Evolutionary conservation across 2,888 invertebrate genomes (phyloP).

Genomic region (Caenorhabditis virilis): DNA sequence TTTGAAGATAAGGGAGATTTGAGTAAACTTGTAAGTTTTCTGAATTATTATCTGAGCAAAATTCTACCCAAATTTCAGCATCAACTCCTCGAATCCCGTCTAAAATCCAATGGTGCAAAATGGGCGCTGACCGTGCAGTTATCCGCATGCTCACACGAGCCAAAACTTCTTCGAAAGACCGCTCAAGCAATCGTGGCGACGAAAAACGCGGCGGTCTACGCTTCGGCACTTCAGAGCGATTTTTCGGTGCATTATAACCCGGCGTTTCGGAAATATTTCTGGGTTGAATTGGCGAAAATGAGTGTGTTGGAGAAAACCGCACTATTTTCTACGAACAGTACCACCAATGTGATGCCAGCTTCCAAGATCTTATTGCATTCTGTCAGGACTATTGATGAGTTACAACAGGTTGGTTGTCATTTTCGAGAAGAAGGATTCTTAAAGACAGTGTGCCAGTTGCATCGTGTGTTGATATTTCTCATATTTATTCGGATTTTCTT

Average conservation of each 20-base stretch:
- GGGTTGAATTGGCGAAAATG: conserved; percentile 47
- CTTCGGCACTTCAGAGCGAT: conserved; percentile 57
- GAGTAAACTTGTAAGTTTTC: conserved; percentile 19
- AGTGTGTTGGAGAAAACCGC: conserved; percentile 54
- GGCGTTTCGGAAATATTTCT: conserved; percentile 44
- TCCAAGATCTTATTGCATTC: conserved; percentile 55
- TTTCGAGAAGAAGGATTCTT: too few species aligned
- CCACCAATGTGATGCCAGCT: conserved; percentile 25
- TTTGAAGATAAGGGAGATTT: conserved; percentile 50
- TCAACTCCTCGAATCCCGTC: conserved; percentile 48
- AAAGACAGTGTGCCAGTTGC: too few species aligned
- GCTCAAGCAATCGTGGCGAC: conserved; percentile 58
- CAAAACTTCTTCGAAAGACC: conserved; percentile 50
- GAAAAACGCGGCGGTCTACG: conserved; percentile 62
- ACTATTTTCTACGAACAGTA: conserved; percentile 59
- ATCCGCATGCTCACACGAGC: conserved; percentile 60
- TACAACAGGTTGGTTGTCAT: conserved; percentile 47
- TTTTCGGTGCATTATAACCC: conserved; percentile 52
- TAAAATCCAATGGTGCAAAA: conserved; percentile 37
- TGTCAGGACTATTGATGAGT: conserved; percentile 53
- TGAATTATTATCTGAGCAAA: neutral
- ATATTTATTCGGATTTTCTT: too few species aligned
- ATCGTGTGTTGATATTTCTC: too few species aligned
- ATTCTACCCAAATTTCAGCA: conserved; percentile 32
- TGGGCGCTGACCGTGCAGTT: conserved; percentile 62